Conservation (phyloP, 1,140 invertebrate species). For the Neodiprion virginianus region DNA sequence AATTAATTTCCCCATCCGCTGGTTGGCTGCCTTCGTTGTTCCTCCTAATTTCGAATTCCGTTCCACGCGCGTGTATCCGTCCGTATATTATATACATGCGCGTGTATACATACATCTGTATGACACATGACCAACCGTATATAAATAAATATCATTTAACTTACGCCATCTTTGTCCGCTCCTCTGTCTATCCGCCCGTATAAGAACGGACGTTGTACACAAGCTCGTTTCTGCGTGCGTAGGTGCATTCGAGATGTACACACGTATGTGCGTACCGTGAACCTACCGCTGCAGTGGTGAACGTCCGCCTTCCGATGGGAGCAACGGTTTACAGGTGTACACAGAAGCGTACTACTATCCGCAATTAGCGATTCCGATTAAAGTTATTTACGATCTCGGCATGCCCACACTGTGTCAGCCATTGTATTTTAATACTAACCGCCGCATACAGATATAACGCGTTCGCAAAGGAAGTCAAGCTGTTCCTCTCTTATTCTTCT, state of each 20-base stretch:
- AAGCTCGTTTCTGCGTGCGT: not conserved
- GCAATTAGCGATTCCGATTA: slow-evolving; percentile 63
- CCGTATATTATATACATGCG: slow-evolving; percentile 21
- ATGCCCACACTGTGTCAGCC: slow-evolving; percentile 55
- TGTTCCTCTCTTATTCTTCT: not conserved
- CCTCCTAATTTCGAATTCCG: slow-evolving; percentile 7
- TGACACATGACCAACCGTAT: slow-evolving; percentile 24
- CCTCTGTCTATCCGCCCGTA: slow-evolving; percentile 21
- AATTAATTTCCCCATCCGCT: slow-evolving; percentile 61
- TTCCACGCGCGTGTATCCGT: slow-evolving; percentile 43
- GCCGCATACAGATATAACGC: not conserved
- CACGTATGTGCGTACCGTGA: not conserved
- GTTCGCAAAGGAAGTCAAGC: not conserved
- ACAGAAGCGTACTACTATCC: slow-evolving; percentile 48
- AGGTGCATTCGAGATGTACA: not conserved
- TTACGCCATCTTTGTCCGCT: slow-evolving; percentile 20
- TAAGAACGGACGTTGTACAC: slow-evolving; percentile 9
- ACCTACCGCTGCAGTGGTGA: not conserved
- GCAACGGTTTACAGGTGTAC: slow-evolving; percentile 40
- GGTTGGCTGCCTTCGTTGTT: slow-evolving; percentile 3
- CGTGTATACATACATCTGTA: slow-evolving; percentile 11
- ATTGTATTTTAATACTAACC: slow-evolving; percentile 60
- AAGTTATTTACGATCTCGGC: slow-evolving; percentile 59
- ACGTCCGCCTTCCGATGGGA: slow-evolving; percentile 48
- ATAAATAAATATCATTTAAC: slow-evolving; percentile 50